Evolutionary conservation across 2,113 vertebrate species (phyloP).

Genomic region (Crotalus tigris): DNA sequence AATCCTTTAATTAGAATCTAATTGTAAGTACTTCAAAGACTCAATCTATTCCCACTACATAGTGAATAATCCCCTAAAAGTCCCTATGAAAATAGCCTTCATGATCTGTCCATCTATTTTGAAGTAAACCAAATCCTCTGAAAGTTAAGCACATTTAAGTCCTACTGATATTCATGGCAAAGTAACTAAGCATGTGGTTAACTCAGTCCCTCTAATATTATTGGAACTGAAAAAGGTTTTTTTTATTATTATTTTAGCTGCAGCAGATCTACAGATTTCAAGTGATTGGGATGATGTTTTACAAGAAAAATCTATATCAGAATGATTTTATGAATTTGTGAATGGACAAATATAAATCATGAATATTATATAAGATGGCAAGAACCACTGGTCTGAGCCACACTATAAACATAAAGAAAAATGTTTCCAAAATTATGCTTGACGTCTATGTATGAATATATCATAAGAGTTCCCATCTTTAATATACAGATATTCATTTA

Average conservation of each 20-base stretch:
- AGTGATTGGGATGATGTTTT: constrained; percentile 3
- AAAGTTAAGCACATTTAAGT: background rate
- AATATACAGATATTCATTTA: background rate
- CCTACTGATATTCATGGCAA: constrained; percentile 25
- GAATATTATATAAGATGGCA: background rate
- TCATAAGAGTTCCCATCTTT: background rate
- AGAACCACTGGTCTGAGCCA: background rate
- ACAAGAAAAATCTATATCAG: background rate
- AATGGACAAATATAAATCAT: background rate
- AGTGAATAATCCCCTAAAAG: constrained; percentile 48
- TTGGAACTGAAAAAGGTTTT: background rate
- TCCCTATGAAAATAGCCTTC: constrained; percentile 31
- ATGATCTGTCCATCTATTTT: constrained; percentile 22
- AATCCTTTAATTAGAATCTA: constrained; percentile 33
- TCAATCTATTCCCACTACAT: constrained; percentile 30
- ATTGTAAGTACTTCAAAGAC: constrained; percentile 34
- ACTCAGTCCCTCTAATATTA: constrained; percentile 10
- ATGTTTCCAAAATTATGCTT: background rate
- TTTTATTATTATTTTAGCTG: background rate
- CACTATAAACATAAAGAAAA: background rate
- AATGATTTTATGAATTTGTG: background rate
- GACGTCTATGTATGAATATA: background rate
- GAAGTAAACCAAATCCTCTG: background rate
- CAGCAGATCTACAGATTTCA: constrained; percentile 8
- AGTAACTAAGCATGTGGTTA: background rate